phyloP scores from a whole-genome alignment of 2,797 vertebrate genomes.

The Amniataba percoides region DNA sequence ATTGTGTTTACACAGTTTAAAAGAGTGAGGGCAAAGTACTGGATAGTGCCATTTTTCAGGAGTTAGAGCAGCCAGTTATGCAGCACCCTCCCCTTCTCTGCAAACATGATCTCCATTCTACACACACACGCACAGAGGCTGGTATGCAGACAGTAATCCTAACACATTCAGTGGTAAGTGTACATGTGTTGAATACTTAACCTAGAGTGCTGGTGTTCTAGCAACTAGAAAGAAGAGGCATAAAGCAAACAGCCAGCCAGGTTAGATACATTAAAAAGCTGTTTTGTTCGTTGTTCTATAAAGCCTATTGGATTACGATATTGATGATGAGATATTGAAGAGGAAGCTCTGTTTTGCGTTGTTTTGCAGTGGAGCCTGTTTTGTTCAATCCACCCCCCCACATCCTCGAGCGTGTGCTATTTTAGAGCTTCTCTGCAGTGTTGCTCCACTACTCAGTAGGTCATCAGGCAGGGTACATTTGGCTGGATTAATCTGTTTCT shows the following conservation, averaged over 20 bases:
- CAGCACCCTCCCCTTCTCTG: constrained; percentile 20
- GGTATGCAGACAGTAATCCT: constrained; percentile 69
- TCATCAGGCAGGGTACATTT: constrained; percentile 49
- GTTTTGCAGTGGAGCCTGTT: constrained; percentile 30
- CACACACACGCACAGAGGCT: constrained; percentile 31
- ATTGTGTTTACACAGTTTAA: background rate
- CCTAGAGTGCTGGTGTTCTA: constrained; percentile 10
- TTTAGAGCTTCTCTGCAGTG: constrained; percentile 66
- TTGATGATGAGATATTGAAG: constrained; percentile 8
- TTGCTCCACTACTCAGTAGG: constrained; percentile 55
- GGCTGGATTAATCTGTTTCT: constrained; percentile 52
- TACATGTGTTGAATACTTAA: constrained; percentile 43
- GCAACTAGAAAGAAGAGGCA: constrained; percentile 30
- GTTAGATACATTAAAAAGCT: constrained; percentile 1
- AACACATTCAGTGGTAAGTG: constrained; percentile 28
- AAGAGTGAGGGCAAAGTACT: constrained; percentile 8
- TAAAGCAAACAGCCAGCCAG: background rate
- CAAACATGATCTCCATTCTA: constrained; percentile 58
- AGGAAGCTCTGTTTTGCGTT: constrained; percentile 23
- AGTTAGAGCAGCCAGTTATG: constrained; percentile 23
- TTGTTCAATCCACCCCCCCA: constrained; percentile 45
- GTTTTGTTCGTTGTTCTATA: background rate
- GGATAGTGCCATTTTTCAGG: constrained; percentile 15
- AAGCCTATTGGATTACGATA: constrained; percentile 1
- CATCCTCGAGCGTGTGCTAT: constrained; percentile 59